phyloP scores from a whole-genome alignment of 2,797 vertebrate species.

The Rhincodon typus region DNA sequence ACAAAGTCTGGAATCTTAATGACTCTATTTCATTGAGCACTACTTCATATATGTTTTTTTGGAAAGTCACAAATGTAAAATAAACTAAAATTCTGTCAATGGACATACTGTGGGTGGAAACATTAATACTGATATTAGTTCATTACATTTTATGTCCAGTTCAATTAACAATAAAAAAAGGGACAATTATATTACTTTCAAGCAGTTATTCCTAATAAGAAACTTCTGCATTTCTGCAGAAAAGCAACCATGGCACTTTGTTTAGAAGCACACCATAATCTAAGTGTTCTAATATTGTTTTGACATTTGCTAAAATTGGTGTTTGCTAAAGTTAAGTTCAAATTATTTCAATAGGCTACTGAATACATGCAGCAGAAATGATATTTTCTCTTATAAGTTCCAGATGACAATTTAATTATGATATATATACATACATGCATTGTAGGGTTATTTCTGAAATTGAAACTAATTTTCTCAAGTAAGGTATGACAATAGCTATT shows the following conservation, averaged over 20 bases:
- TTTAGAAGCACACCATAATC: slow-evolving; percentile 75
- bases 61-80: background rate
- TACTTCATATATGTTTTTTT: background rate
- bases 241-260: slow-evolving; percentile 48
- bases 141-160: background rate
- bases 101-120: background rate
- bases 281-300: slow-evolving; percentile 63
- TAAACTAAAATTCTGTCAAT: background rate
- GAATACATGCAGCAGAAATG: background rate
- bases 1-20: background rate
- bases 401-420: slow-evolving; percentile 1
- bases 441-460: background rate
- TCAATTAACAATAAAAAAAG: background rate
- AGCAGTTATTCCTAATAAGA: background rate
- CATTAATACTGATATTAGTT: background rate
- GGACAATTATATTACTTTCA: background rate
- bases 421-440: background rate
- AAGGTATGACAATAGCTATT: background rate
- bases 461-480: background rate
- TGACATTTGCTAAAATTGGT: slow-evolving; percentile 67
- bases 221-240: slow-evolving; percentile 21
- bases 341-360: slow-evolving; percentile 51
- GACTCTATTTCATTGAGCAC: background rate
- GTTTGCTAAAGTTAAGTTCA: slow-evolving; percentile 64
- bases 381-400: background rate